These are phyloP conservation scores for Chrysoperla carnea DNA, from an alignment of 1,140 invertebrate species.

Conservation along the genomic window DNA sequence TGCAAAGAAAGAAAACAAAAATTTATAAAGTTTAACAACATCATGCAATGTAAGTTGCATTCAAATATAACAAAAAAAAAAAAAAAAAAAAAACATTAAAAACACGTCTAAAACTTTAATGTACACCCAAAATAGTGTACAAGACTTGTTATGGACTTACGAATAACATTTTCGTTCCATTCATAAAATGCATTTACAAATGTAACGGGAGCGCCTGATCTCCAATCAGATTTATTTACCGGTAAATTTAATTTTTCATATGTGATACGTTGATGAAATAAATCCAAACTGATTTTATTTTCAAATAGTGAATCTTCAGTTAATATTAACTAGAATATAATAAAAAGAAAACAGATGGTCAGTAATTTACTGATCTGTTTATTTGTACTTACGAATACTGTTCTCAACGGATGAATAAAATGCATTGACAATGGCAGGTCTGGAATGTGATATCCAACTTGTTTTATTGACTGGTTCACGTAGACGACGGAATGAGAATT, in stretches of 20 bases:
- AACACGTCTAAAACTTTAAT: too few species aligned
- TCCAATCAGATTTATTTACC: constrained; percentile 10
- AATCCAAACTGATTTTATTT: constrained; percentile 38
- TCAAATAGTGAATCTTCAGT: too few species aligned
- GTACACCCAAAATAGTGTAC: too few species aligned
- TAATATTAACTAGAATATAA: too few species aligned
- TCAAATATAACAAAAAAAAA: too few species aligned
- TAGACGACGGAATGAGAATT: constrained; percentile 38
- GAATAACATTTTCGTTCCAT: constrained; percentile 67
- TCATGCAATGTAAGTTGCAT: too few species aligned
- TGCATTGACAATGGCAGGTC: constrained; percentile 46
- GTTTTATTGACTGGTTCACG: constrained; percentile 43
- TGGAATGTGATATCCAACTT: constrained; percentile 46
- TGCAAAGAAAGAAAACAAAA: too few species aligned
- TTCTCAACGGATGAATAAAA: constrained; percentile 48
- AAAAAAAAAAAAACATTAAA: too few species aligned
- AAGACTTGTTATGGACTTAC: constrained; percentile 27
- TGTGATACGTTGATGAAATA: constrained; percentile 56
- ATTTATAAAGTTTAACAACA: too few species aligned
- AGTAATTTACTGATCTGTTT: too few species aligned
- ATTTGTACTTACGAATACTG: constrained; percentile 34
- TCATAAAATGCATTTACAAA: constrained; percentile 21
- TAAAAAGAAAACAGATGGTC: too few species aligned
- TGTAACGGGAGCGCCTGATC: constrained; percentile 1
- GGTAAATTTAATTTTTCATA: constrained; percentile 27